phyloP scores from a whole-genome alignment of 1,140 invertebrate species.

The Meloidogyne floridensis region DNA sequence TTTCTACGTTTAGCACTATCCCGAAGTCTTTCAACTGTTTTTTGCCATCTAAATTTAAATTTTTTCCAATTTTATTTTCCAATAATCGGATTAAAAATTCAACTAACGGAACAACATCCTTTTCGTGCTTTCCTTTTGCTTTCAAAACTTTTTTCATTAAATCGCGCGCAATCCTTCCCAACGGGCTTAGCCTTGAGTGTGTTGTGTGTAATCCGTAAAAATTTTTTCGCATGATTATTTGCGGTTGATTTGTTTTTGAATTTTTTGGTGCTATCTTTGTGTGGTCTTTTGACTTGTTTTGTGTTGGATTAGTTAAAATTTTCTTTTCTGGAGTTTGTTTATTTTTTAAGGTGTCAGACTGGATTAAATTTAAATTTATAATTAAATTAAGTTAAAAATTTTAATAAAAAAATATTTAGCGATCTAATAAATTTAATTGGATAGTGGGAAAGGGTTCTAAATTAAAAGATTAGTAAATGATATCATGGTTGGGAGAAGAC shows the following conservation, averaged over 20 bases:
- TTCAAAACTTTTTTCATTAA: slow-evolving; percentile 33
- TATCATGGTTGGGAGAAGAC: too few relatives aligned
- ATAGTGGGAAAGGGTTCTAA: too few relatives aligned
- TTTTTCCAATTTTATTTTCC: not conserved
- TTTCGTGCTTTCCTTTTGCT: slow-evolving; percentile 28
- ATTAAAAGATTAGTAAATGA: too few relatives aligned
- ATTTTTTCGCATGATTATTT: not conserved
- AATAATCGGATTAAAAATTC: not conserved
- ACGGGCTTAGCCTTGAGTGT: slow-evolving; percentile 24
- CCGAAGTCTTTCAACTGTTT: slow-evolving; percentile 34
- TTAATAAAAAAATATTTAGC: too few relatives aligned
- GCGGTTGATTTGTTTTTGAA: not conserved
- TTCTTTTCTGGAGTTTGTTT: too few relatives aligned
- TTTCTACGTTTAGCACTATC: slow-evolving; percentile 30
- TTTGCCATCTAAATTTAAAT: slow-evolving; percentile 48
- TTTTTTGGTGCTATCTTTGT: not conserved
- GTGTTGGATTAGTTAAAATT: not conserved
- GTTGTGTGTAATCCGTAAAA: slow-evolving; percentile 18
- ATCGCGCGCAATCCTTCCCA: slow-evolving; percentile 34
- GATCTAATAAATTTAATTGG: too few relatives aligned
- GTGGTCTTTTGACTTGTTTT: not conserved
- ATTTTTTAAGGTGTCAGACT: too few relatives aligned
- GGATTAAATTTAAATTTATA: too few relatives aligned
- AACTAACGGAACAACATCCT: slow-evolving; percentile 27
- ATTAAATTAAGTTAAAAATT: too few relatives aligned